Base-by-base conservation (phyloP, 1,140 invertebrate species). In the Hesperophylax magnus region DNA sequence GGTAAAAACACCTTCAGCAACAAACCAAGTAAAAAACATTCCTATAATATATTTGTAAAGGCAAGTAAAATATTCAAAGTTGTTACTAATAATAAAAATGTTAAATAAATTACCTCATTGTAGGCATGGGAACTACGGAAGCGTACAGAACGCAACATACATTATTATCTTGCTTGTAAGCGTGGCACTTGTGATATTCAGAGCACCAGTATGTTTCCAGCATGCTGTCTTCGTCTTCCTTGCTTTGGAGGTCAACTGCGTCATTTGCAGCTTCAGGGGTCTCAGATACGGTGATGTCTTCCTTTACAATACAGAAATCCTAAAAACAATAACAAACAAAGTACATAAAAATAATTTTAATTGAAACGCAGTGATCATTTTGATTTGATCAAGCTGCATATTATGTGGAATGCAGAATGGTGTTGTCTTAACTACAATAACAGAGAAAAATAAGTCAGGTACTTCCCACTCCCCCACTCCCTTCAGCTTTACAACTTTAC, bases 161-260 rank as follows among this genome's bases (percentile, higher is more conserved):
- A 80, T 93, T 89, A 84, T 93, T 88, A 17, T 89, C 89, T 22
- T 91, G 88, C 86, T 91, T 91, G 11, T 93, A 85, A 15, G 92
- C 94, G 84, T 96, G 95, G 85, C 95, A 96, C 88, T 97, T 97
- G 86, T 97, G 94, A 86, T 95, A 95, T 86, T 96, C 95, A 0
- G 94, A 95, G 85, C 94, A 94, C 92, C 95, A 94, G 87, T 96
- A 96, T 4, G 94, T 94, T 89, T 96, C 95, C 53, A 86, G 84
- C 47, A 89, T 84, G 14, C 79, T 81, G 2, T 78, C 83, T 34
- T 84, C 76, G 86, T 90, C 88, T 58, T 87, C 87, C 18, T 87
- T 85, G 74, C 22, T 63, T 20, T 53, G 17, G 15, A 31, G 87
- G 85, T 80, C 75, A 56, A 78, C 80, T 75, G 81, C 76, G 24